Evolutionary conservation across 2,797 vertebrate genomes (phyloP).

Genomic region (Propithecus perrieri): DNA sequence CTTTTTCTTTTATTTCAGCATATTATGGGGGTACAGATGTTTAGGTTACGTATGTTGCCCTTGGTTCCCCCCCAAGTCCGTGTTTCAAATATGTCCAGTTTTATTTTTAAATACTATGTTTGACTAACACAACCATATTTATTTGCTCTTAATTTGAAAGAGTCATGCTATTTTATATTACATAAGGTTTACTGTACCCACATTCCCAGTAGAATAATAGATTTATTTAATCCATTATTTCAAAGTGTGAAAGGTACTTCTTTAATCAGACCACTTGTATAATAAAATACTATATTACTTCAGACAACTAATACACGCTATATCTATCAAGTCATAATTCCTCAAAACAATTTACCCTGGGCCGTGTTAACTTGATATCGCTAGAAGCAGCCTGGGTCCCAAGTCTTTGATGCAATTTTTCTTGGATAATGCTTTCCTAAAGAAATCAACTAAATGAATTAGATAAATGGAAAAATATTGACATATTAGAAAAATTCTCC

Average conservation of each 20-base stretch:
- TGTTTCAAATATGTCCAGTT: no score
- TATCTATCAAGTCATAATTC: neutral
- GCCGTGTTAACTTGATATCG: neutral
- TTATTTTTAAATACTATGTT: neutral
- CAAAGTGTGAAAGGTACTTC: neutral
- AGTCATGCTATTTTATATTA: neutral
- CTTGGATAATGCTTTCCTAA: neutral
- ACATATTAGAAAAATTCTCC: neutral
- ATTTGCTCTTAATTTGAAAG: neutral
- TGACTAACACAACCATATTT: neutral
- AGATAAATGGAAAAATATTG: neutral
- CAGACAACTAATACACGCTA: neutral
- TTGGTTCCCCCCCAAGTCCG: no score
- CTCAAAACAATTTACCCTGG: neutral
- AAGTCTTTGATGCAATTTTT: neutral
- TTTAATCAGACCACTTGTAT: neutral
- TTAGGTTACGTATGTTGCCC: no score
- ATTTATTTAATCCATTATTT: neutral
- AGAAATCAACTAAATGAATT: neutral
- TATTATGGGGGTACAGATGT: no score
- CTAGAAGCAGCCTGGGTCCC: neutral
- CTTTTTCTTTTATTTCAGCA: no score
- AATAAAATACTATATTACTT: neutral
- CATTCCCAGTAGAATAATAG: neutral
- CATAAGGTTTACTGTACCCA: neutral